Evolutionary conservation across 2,797 vertebrate genomes (phyloP).

Genomic region (Alca torda): DNA sequence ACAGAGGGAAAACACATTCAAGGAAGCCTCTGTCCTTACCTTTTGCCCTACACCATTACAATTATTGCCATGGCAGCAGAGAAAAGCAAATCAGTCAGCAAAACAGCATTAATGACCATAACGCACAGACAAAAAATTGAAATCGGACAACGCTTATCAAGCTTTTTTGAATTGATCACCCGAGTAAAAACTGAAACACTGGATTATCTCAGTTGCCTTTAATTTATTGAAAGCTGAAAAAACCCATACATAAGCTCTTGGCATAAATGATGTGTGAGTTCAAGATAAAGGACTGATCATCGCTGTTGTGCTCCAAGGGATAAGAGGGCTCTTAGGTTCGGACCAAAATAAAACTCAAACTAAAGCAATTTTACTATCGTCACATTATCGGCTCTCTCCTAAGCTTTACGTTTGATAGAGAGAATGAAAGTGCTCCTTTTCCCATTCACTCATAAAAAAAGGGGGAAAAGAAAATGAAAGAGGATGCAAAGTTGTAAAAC

Average conservation of each 20-base stretch:
- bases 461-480: neutral
- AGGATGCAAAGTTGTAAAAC: neutral
- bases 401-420: neutral
- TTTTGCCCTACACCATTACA: neutral
- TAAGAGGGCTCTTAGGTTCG: rapidly evolving
- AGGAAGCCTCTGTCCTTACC: neutral
- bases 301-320: rapidly evolving
- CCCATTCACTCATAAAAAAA: neutral
- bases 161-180: neutral
- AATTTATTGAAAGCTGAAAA: neutral
- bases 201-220: neutral
- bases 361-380: neutral
- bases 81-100: neutral
- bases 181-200: neutral
- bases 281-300: neutral
- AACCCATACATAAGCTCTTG: neutral
- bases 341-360: neutral
- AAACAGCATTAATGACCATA: neutral
- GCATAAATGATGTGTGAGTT: neutral
- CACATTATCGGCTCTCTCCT: neutral
- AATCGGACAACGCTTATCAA: neutral
- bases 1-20: neutral
- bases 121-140: neutral
- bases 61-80: neutral
- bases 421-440: neutral